Base-by-base conservation (phyloP, 2,113 vertebrate species). In the Etia nguti region DNA sequence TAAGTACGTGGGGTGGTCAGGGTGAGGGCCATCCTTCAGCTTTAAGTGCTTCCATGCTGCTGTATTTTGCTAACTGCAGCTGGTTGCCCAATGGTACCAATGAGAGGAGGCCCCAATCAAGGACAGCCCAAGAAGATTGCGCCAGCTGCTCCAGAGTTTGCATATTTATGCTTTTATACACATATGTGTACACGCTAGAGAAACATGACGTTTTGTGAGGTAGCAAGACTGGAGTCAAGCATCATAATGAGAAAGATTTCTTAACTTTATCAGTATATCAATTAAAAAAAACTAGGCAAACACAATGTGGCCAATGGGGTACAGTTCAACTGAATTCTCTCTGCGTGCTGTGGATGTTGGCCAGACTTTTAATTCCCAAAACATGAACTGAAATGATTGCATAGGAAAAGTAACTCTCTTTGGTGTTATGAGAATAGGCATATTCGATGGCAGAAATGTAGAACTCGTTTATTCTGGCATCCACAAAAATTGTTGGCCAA, bases 31-130 rank as follows among this genome's bases (percentile, higher is more conserved):
- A 84, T 84, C 57, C 87, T 88, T 89, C 87, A 93, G 88, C 60
- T 36, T 65, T 94, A 94, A 95, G 90, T 81, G 91, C 38, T 95
- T 95, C 90, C 94, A 94, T 91, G 82, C 84, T 48, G 65, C 22
- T 4, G 65, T 13, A 1, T 86, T 89, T 57, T 86, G 36, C 75
- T 77, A 86, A 88, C 75, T 7, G 15, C 86, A 90, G 81, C 60
- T 84, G 62, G 79, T 88, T 88, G 85, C 50, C 80, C 79, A 77
- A 34, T 82, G 48, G 41, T 68, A 80, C 84, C 83, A 88, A 83
- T 46, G 29, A 86, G 79, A 86, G 22, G 55, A 92, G 56, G 62
- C 73, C 85, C 79, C 34, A 68, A 84, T 90, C 92, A 89, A 88
- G 92, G 88, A 93, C 86, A 73, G 38, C 50, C 84, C 60, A 70